Conservation (phyloP, 2,888 invertebrate species). For the Prosapia bicincta region DNA sequence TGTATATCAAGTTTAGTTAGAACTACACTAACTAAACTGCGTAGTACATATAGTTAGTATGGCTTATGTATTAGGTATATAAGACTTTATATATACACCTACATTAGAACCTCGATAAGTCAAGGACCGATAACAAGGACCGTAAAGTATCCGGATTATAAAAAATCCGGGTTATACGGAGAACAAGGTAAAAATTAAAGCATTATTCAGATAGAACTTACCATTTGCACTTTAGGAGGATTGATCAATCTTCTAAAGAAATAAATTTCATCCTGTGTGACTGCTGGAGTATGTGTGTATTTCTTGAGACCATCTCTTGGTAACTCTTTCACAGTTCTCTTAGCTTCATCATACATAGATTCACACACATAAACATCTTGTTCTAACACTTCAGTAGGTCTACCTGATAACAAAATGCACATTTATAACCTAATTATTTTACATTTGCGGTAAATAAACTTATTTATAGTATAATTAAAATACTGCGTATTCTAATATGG, state of each 20-base stretch:
- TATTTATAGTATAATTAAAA: too few species aligned
- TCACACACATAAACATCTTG: slow-evolving; percentile 91
- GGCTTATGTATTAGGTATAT: too few species aligned
- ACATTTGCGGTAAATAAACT: slow-evolving; percentile 4
- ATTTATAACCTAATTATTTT: neutral
- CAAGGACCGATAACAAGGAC: too few species aligned
- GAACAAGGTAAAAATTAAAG: too few species aligned
- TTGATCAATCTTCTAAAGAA: slow-evolving; percentile 70
- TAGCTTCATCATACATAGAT: slow-evolving; percentile 85
- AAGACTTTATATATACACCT: too few species aligned
- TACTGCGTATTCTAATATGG: too few species aligned
- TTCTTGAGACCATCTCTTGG: slow-evolving; percentile 70
- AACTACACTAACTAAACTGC: too few species aligned
- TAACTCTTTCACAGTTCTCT: slow-evolving; percentile 70
- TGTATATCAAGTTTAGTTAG: too few species aligned
- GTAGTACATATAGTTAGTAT: too few species aligned
- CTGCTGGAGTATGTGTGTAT: slow-evolving; percentile 74
- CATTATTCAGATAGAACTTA: neutral
- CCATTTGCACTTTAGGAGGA: slow-evolving; percentile 54
- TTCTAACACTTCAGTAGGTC: slow-evolving; percentile 92
- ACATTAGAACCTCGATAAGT: too few species aligned
- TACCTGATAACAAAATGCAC: slow-evolving; percentile 54
- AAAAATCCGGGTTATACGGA: too few species aligned
- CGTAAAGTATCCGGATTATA: too few species aligned
- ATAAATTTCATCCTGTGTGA: slow-evolving; percentile 91